Percentiles rank a stretch among this genome's conserved stretches.
Evolutionary conservation across 2,797 vertebrate genomes (phyloP).

Genomic region (Hemitrygon akajei): DNA sequence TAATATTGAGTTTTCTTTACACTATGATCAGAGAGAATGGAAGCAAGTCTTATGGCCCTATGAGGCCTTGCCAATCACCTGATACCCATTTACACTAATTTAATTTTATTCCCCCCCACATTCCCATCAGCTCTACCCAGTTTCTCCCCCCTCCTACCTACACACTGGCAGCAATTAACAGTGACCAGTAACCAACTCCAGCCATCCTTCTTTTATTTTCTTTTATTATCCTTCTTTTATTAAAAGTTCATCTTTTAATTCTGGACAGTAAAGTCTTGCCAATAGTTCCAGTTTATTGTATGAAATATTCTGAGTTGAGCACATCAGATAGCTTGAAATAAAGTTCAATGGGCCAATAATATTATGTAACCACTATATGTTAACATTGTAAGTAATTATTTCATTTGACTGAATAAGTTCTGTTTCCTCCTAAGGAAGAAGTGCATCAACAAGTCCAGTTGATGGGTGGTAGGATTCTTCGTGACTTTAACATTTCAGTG

Average conservation of each 20-base stretch:
- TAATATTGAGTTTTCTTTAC: background rate
- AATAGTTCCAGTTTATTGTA: background rate
- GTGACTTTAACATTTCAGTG: slow-evolving; percentile 82
- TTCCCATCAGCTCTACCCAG: no score
- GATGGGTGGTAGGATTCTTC: slow-evolving; percentile 86
- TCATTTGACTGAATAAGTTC: background rate
- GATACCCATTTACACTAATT: no score
- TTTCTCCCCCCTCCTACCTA: no score
- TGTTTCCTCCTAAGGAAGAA: slow-evolving; percentile 63
- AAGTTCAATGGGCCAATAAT: background rate
- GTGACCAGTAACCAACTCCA: no score
- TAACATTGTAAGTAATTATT: background rate
- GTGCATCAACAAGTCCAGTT: slow-evolving; percentile 84
- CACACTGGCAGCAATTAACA: no score
- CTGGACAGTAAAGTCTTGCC: background rate
- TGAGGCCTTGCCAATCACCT: no score
- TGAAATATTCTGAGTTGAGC: background rate
- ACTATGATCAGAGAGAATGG: no score
- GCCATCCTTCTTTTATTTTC: no score
- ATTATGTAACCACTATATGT: no score
- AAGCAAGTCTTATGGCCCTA: no score
- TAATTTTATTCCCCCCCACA: no score
- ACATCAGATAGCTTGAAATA: background rate
- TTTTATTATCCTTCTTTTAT: no score
- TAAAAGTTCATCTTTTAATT: background rate